Evolutionary conservation across 1,140 invertebrate genomes (phyloP).

Genomic region (Coptotermes formosanus): DNA sequence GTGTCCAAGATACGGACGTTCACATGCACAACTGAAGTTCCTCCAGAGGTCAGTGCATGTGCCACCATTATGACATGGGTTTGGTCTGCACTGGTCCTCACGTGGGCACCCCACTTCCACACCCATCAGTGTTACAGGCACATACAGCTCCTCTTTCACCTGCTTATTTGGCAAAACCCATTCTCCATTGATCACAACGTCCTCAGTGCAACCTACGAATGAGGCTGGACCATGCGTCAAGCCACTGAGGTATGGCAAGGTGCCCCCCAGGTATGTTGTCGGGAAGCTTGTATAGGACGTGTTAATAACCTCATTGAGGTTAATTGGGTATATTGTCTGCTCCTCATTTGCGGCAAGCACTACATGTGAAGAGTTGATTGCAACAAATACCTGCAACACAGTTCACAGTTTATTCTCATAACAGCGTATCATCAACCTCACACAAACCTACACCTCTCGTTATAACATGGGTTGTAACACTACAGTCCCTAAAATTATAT

Average conservation of each 20-base stretch:
- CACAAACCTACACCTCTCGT: neutral
- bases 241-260: neutral
- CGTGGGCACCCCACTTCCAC: slow-evolving; percentile 72
- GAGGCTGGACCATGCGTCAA: slow-evolving; percentile 42
- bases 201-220: slow-evolving; percentile 89
- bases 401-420: slow-evolving; percentile 9
- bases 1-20: slow-evolving; percentile 80
- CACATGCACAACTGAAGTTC: slow-evolving; percentile 81
- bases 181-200: slow-evolving; percentile 81
- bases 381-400: slow-evolving; percentile 66
- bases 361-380: slow-evolving; percentile 81
- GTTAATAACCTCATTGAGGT: slow-evolving; percentile 70
- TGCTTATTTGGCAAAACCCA: slow-evolving; percentile 56
- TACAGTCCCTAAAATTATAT: neutral
- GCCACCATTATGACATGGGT: slow-evolving; percentile 84
- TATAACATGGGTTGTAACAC: neutral
- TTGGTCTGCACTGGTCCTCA: slow-evolving; percentile 75
- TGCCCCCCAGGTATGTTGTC: slow-evolving; percentile 70
- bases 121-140: slow-evolving; percentile 51
- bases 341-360: slow-evolving; percentile 83
- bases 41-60: slow-evolving; percentile 87
- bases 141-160: slow-evolving; percentile 29
- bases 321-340: slow-evolving; percentile 85
- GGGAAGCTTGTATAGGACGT: slow-evolving; percentile 76
- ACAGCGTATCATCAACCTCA: neutral